Evolutionary conservation across 2,113 vertebrate species (phyloP), one percentile per base, ranked within the genome.

Genomic region (Rhadina sibilatrix): DNA sequence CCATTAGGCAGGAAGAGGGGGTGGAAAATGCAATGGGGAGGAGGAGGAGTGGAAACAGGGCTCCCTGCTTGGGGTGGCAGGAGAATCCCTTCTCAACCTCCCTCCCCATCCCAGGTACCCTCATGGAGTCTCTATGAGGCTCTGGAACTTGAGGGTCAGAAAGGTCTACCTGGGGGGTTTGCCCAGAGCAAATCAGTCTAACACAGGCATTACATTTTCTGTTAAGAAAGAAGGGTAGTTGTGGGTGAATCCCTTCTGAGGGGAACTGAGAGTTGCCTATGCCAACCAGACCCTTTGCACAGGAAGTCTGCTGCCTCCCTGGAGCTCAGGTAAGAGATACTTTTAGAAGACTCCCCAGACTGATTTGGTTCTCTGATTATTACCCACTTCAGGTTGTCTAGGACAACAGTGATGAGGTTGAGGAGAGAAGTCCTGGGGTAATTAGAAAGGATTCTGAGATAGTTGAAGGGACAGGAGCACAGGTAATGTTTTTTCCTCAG

Each of bases 151-250:
- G 0, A 28, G 19, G n/a, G 28, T 47, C 49, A 46, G 68, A 22
- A 46, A 37, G 4, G 3, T 27, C 21, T 46, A 2, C 13, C 33
- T 46, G 22, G 28, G 25, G 14, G 1, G 3, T 2, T 10, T n/a
- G 40, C 15, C 20, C 42, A 35, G 42, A 75, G 42, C 30, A 24
- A 40, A 30, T 42, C 42, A 57, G 42, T 24, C 35, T 49, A 24
- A n/a, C 24, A 30, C 20, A 30, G 15, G 16, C 12, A 19, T 40
- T 30, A 49, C n/a, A 56, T 15, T 1, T 4, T 27, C 40, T n/a
- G 10, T 20, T 57, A 6, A n/a, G 30, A 40, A 57, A 16, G 60
- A 65, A 49, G 35, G 24, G 24, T 24, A 35, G 9, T 5, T 30
- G 30, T 24, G n/a, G 40, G 50, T 24, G 19, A 47, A 40, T 40